phyloP scores from a whole-genome alignment of 2,113 vertebrate species.

The Gopherus evgoodei region DNA sequence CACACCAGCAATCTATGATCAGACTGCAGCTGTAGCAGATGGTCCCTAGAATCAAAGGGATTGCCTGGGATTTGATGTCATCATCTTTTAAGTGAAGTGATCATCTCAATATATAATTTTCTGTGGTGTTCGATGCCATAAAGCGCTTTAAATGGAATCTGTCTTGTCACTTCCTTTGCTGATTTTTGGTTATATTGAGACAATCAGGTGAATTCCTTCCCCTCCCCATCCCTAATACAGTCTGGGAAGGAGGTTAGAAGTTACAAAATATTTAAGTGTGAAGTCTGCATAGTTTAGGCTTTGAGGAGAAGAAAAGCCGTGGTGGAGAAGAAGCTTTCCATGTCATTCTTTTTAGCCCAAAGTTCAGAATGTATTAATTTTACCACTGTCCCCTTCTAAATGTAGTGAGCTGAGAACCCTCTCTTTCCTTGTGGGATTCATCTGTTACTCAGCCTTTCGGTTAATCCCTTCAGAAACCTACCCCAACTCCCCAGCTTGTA shows the following conservation, averaged over 20 bases:
- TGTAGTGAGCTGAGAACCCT: background rate
- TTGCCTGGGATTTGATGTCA: slow-evolving; percentile 3
- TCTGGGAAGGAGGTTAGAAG: background rate
- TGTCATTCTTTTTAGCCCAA: background rate
- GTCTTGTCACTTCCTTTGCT: slow-evolving; percentile 21
- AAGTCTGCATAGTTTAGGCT: background rate
- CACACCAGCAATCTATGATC: background rate
- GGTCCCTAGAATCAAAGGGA: background rate
- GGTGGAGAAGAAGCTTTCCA: background rate
- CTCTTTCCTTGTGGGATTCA: background rate
- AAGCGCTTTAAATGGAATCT: slow-evolving; percentile 74
- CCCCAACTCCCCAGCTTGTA: background rate
- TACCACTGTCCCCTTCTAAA: background rate
- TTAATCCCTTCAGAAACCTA: background rate
- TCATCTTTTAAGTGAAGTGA: background rate
- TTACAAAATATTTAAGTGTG: background rate
- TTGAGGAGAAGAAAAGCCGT: background rate
- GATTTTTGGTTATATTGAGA: slow-evolving; percentile 38
- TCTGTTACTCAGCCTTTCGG: background rate
- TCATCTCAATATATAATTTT: slow-evolving; percentile 58
- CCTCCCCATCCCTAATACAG: slow-evolving; percentile 3
- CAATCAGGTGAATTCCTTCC: slow-evolving; percentile 56
- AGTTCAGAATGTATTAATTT: slow-evolving; percentile 28
- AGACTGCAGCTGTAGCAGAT: background rate
- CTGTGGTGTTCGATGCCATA: slow-evolving; percentile 3